Percentiles rank a stretch among this genome's conserved stretches.
phyloP scores from a whole-genome alignment of 2,113 vertebrate genomes.

The Rhabdornis inornatus region DNA sequence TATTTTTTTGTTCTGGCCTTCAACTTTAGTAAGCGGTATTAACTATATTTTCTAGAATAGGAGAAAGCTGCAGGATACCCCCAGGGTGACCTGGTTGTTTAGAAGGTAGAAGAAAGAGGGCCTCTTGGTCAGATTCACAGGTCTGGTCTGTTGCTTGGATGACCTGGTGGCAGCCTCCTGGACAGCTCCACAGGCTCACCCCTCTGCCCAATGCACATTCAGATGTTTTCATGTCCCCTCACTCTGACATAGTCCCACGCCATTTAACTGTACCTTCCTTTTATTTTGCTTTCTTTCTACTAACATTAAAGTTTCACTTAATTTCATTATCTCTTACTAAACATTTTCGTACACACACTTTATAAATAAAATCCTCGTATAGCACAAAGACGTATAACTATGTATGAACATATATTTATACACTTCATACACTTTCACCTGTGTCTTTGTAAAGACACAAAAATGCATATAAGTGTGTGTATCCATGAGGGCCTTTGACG shows the following conservation, averaged over 20 bases:
- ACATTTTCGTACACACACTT: background rate
- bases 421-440: background rate
- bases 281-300: background rate
- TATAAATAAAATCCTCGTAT: background rate
- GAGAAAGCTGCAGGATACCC: background rate
- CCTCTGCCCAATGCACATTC: background rate
- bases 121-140: background rate
- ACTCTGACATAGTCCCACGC: background rate
- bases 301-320: background rate
- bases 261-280: background rate
- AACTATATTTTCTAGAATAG: background rate
- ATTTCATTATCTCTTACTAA: background rate
- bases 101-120: background rate
- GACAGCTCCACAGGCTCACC: background rate
- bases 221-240: background rate
- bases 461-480: no score
- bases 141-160: background rate
- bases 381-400: background rate
- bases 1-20: background rate
- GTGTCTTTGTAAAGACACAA: background rate
- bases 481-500: background rate
- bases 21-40: background rate
- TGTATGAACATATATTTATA: background rate
- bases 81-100: background rate
- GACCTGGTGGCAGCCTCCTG: background rate